Conservation (phyloP, 2,888 invertebrate species). For the Drosophila ustulata region DNA sequence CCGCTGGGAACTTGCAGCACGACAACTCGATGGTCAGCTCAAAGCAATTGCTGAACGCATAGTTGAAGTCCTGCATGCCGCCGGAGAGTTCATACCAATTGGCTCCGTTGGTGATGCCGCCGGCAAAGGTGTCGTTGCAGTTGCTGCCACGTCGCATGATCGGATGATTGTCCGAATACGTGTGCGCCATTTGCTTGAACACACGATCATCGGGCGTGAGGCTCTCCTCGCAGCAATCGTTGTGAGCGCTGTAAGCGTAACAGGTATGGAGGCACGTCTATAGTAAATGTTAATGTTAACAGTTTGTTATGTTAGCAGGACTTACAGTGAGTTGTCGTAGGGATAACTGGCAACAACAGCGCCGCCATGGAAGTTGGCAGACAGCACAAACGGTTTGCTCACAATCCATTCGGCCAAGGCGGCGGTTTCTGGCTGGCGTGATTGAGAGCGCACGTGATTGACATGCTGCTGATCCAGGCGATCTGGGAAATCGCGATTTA, state of each 20-base stretch:
- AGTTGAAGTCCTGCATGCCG: slow-evolving; percentile 99
- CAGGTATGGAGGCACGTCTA: neutral
- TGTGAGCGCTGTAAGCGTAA: slow-evolving; percentile 83
- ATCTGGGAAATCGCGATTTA: slow-evolving; percentile 97
- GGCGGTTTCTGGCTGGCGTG: slow-evolving; percentile 93
- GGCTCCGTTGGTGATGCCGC: slow-evolving; percentile 96
- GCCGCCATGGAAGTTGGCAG: slow-evolving; percentile 98
- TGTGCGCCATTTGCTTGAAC: slow-evolving; percentile 91
- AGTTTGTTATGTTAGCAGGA: slow-evolving; percentile 18
- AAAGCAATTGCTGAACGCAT: slow-evolving; percentile 96
- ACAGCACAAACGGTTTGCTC: slow-evolving; percentile 94
- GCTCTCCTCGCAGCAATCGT: slow-evolving; percentile 90
- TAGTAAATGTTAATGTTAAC: neutral
- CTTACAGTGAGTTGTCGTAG: slow-evolving; percentile 93
- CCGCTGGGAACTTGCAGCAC: slow-evolving; percentile 96
- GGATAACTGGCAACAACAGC: slow-evolving; percentile 99
- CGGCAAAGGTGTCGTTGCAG: slow-evolving; percentile 90
- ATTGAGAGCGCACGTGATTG: slow-evolving; percentile 83
- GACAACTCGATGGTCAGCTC: slow-evolving; percentile 98
- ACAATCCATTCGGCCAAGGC: slow-evolving; percentile 96
- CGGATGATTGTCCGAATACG: slow-evolving; percentile 91
- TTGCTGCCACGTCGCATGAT: slow-evolving; percentile 91
- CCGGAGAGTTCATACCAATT: slow-evolving; percentile 95
- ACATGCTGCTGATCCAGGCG: slow-evolving; percentile 88
- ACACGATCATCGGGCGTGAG: slow-evolving; percentile 92